A percentile compares a stretch with the other conserved stretches of the same genome.
Conservation (phyloP, 2,113 vertebrate genomes). For the Craseonycteris thonglongyai region DNA sequence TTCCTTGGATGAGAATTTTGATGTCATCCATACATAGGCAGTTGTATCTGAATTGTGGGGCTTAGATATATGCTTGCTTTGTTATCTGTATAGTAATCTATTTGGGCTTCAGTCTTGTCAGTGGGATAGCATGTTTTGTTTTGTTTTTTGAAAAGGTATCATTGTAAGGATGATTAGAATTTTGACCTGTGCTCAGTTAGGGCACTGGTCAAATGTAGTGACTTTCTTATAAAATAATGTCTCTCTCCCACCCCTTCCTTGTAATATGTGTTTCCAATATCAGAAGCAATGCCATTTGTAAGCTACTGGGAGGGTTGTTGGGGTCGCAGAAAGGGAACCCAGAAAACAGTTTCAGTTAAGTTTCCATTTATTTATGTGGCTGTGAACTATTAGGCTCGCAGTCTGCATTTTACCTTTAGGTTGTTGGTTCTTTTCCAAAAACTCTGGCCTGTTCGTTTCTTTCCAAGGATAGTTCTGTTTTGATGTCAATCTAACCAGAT, state of each 20-base stretch:
- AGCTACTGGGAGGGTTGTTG: not conserved
- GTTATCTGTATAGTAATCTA: not conserved
- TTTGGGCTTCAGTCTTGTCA: not conserved
- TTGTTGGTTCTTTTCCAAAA: slow-evolving; percentile 25
- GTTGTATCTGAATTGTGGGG: not conserved
- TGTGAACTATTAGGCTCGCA: slow-evolving; percentile 12
- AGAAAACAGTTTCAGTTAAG: slow-evolving; percentile 38
- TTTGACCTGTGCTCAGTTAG: slow-evolving; percentile 29
- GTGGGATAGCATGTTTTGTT: not conserved
- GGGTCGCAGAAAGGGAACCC: not conserved
- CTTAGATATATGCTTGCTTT: not conserved
- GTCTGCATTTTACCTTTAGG: slow-evolving; percentile 38
- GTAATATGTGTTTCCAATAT: not conserved
- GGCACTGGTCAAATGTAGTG: slow-evolving; percentile 24
- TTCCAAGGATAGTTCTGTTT: slow-evolving; percentile 16
- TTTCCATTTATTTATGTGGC: slow-evolving; percentile 46
- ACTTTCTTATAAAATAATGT: slow-evolving; percentile 18
- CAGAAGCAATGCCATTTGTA: not conserved
- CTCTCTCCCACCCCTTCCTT: not conserved
- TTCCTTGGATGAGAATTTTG: not conserved
- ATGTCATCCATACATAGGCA: not conserved
- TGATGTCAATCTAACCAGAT: not conserved
- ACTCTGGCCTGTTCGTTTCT: not conserved
- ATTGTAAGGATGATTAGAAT: not conserved
- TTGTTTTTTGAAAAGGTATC: slow-evolving; percentile 8